A percentile compares a stretch with the other conserved stretches of the same genome.
phyloP scores from a whole-genome alignment of 2,888 invertebrate genomes.

The Xanthorhoe spadicearia region DNA sequence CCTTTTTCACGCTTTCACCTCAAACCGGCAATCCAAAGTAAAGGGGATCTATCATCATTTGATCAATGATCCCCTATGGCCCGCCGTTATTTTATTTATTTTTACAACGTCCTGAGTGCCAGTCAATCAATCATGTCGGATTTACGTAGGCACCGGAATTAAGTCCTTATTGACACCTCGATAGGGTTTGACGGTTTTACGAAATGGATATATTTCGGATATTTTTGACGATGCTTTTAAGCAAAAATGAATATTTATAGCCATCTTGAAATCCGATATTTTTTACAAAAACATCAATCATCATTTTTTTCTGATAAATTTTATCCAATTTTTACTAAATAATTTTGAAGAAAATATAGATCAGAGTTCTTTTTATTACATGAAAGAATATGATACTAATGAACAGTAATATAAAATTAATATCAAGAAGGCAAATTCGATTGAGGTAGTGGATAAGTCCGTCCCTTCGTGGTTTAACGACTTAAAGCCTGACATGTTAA shows the following conservation, averaged over 20 bases:
- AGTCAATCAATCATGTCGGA: constrained; percentile 73
- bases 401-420: too few relatives aligned
- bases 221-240: constrained; percentile 5
- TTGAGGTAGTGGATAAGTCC: too few relatives aligned
- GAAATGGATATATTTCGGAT: constrained; percentile 23
- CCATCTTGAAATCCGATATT: too few relatives aligned
- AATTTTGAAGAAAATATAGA: too few relatives aligned
- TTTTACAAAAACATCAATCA: too few relatives aligned
- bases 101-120: constrained; percentile 54
- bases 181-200: constrained; percentile 34
- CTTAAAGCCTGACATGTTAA: too few relatives aligned
- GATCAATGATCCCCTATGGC: constrained; percentile 56
- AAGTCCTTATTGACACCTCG: constrained; percentile 47
- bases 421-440: too few relatives aligned
- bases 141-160: constrained; percentile 54
- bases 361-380: too few relatives aligned
- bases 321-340: too few relatives aligned
- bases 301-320: too few relatives aligned
- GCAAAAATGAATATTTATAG: background rate
- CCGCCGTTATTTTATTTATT: constrained; percentile 44
- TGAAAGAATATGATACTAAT: too few relatives aligned
- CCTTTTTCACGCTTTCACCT: constrained; percentile 4
- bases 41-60: constrained; percentile 53
- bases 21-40: constrained; percentile 55
- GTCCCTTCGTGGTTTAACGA: too few relatives aligned